phyloP scores from a whole-genome alignment of 1,140 invertebrate genomes.

The Protaetia brevitarsis region DNA sequence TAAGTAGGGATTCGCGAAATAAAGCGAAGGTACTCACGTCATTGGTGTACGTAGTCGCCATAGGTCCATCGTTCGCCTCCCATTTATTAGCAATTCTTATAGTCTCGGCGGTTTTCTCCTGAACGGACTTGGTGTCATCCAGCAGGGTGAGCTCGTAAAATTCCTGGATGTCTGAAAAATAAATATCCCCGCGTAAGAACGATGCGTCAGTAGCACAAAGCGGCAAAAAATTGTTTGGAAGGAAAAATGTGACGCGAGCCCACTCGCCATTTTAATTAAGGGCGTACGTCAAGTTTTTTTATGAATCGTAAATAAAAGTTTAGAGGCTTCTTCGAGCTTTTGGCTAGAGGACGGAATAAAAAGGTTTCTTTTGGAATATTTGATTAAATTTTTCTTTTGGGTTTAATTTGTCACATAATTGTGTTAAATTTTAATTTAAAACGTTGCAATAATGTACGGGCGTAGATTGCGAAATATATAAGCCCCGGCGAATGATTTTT shows the following conservation, averaged over 20 bases:
- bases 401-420: background rate
- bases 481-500: too few relatives aligned
- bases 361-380: background rate
- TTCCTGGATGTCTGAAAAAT: conserved; percentile 93
- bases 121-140: conserved; percentile 90
- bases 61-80: conserved; percentile 72
- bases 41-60: conserved; percentile 59
- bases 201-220: background rate
- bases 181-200: conserved; percentile 34
- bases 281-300: conserved; percentile 16
- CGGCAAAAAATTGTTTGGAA: background rate
- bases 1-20: conserved; percentile 54
- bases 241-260: conserved; percentile 2
- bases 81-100: conserved; percentile 94
- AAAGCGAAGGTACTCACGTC: conserved; percentile 60
- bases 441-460: too few relatives aligned
- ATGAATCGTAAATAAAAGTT: conserved; percentile 14
- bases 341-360: background rate
- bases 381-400: conserved; percentile 12
- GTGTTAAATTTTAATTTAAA: background rate
- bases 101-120: conserved; percentile 94
- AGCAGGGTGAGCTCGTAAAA: conserved; percentile 96
- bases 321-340: background rate
- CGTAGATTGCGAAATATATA: too few relatives aligned
- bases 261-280: conserved; percentile 7